A percentile compares a stretch with the other conserved stretches of the same genome.
phyloP scores from a whole-genome alignment of 2,113 vertebrate genomes.

The Todiramphus saurophagus region DNA sequence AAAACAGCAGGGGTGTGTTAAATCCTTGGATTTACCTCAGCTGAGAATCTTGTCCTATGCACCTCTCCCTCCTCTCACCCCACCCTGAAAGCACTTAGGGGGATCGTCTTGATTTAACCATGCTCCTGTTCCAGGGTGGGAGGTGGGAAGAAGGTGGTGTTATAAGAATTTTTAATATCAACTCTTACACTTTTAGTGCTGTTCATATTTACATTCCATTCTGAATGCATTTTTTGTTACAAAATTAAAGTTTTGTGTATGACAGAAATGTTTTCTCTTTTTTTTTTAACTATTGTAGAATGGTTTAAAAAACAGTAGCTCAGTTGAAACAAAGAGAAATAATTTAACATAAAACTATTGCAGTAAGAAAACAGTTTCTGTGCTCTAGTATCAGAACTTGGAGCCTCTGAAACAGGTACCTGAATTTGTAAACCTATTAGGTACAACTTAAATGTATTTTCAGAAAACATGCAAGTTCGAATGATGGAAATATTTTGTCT shows the following conservation, averaged over 20 bases:
- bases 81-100: fast-evolving
- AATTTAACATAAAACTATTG: neutral
- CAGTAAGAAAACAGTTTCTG: neutral
- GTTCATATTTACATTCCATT: neutral
- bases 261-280: neutral
- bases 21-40: neutral
- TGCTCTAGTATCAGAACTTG: neutral
- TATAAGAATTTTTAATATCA: neutral
- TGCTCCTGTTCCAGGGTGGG: neutral
- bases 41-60: neutral
- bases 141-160: neutral
- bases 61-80: neutral
- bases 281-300: neutral
- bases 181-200: neutral
- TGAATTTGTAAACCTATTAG: neutral
- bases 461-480: neutral
- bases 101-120: neutral
- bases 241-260: neutral
- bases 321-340: neutral
- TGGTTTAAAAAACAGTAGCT: neutral
- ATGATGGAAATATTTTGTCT: neutral
- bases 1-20: neutral
- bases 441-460: neutral
- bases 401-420: neutral
- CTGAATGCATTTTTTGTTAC: neutral